These are phyloP conservation scores for Crepidodera aurea DNA, from an alignment of 2,888 invertebrate species.

Conservation along the genomic window DNA sequence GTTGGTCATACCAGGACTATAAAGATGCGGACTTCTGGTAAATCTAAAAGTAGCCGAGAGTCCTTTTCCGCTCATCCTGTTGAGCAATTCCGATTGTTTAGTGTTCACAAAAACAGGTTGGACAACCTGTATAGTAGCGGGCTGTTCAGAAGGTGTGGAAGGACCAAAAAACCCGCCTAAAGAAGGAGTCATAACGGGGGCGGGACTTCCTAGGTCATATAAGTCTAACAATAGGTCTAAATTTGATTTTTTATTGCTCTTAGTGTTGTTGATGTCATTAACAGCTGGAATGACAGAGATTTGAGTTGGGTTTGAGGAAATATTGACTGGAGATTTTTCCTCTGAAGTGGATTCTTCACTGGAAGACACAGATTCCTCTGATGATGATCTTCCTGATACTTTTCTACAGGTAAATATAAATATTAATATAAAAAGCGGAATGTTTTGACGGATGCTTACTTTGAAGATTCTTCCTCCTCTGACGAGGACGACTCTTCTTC, in stretches of 20 bases:
- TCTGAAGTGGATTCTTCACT: conserved; percentile 38
- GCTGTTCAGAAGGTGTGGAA: conserved; percentile 51
- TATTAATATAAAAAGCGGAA: too few relatives aligned
- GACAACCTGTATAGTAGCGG: conserved; percentile 66
- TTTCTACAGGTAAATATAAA: conserved; percentile 19
- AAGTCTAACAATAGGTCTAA: conserved; percentile 85
- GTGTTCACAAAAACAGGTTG: conserved; percentile 69
- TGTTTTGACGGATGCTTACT: too few relatives aligned
- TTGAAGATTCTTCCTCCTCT: conserved; percentile 45
- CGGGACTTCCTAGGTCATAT: conserved; percentile 73
- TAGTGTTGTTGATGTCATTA: conserved; percentile 21
- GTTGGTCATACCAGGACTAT: conserved; percentile 82
- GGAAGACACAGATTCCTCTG: conserved; percentile 43
- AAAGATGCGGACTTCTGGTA: conserved; percentile 81
- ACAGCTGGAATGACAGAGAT: conserved; percentile 26
- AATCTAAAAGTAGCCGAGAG: conserved; percentile 73
- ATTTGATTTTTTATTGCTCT: conserved; percentile 66
- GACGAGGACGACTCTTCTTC: conserved; percentile 45
- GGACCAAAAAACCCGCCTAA: conserved; percentile 81
- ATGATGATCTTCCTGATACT: conserved; percentile 28
- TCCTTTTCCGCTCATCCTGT: conserved; percentile 77
- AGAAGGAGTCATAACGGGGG: conserved; percentile 85
- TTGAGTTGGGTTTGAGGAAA: not conserved
- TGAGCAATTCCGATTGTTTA: conserved; percentile 70
- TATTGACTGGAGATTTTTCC: conserved; percentile 33